These are phyloP conservation scores for Nasua narica DNA, from an alignment of 2,797 vertebrate species.

Conservation along the genomic window DNA sequence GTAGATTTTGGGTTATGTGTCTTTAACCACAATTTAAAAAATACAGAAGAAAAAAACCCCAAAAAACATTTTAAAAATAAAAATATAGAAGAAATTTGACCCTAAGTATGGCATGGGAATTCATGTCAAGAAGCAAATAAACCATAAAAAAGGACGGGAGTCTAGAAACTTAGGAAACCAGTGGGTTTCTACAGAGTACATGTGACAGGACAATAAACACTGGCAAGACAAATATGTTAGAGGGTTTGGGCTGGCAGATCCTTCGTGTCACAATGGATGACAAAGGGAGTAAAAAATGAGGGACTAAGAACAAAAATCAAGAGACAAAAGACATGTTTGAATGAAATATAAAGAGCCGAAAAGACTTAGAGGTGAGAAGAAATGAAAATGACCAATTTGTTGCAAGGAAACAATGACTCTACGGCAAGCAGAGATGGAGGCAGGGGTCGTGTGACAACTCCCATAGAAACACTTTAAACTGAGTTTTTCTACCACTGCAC, in stretches of 20 bases:
- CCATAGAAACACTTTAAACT: background rate
- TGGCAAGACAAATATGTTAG: slow-evolving; percentile 35
- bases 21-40: background rate
- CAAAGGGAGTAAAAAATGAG: slow-evolving; percentile 24
- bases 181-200: background rate
- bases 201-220: slow-evolving; percentile 20
- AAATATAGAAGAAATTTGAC: background rate
- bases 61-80: background rate
- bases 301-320: slow-evolving; percentile 25
- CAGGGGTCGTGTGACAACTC: background rate
- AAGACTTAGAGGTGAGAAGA: background rate
- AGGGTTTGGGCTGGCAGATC: background rate
- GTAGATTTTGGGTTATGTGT: background rate
- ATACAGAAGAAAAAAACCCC: background rate
- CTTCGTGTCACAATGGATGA: slow-evolving; percentile 17
- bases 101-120: background rate
- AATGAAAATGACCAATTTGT: slow-evolving; percentile 1
- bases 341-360: slow-evolving; percentile 41
- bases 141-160: background rate
- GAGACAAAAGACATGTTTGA: slow-evolving; percentile 28
- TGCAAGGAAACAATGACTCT: slow-evolving; percentile 25
- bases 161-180: background rate
- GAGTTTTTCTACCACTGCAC: background rate
- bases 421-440: background rate
- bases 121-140: background rate